Percentiles rank a stretch among this genome's conserved stretches.
phyloP scores from a whole-genome alignment of 2,113 vertebrate genomes.

The Corythoichthys intestinalis region DNA sequence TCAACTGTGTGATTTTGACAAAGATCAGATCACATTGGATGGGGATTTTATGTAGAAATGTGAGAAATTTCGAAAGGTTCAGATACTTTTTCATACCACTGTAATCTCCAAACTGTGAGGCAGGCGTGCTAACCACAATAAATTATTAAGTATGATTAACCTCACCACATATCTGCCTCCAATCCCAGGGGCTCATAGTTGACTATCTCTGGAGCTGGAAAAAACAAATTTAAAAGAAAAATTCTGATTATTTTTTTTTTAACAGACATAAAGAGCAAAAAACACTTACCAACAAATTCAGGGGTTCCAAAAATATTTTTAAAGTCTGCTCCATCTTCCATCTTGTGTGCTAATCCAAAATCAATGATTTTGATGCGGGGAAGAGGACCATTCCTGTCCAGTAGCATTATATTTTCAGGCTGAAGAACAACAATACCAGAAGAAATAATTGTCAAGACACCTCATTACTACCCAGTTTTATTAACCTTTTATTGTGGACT shows the following conservation, averaged over 20 bases:
- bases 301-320: slow-evolving; percentile 98
- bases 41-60: too few relatives aligned
- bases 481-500: background rate
- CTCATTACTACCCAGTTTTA: background rate
- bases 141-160: slow-evolving; percentile 36
- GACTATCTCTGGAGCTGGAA: slow-evolving; percentile 97
- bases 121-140: slow-evolving; percentile 8
- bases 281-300: slow-evolving; percentile 90
- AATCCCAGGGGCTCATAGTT: slow-evolving; percentile 94
- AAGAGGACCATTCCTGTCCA: slow-evolving; percentile 82
- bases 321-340: slow-evolving; percentile 91
- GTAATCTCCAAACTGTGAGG: too few relatives aligned
- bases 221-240: slow-evolving; percentile 34
- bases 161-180: slow-evolving; percentile 95
- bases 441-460: background rate
- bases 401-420: slow-evolving; percentile 99
- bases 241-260: background rate
- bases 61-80: too few relatives aligned
- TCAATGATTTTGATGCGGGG: slow-evolving; percentile 96
- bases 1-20: too few relatives aligned
- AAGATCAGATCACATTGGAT: too few relatives aligned
- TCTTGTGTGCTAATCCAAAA: slow-evolving; percentile 92
- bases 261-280: slow-evolving; percentile 4
- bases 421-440: slow-evolving; percentile 54
- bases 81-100: too few relatives aligned